phyloP scores from a whole-genome alignment of 1,140 invertebrate species.

The Drosophila lini region DNA sequence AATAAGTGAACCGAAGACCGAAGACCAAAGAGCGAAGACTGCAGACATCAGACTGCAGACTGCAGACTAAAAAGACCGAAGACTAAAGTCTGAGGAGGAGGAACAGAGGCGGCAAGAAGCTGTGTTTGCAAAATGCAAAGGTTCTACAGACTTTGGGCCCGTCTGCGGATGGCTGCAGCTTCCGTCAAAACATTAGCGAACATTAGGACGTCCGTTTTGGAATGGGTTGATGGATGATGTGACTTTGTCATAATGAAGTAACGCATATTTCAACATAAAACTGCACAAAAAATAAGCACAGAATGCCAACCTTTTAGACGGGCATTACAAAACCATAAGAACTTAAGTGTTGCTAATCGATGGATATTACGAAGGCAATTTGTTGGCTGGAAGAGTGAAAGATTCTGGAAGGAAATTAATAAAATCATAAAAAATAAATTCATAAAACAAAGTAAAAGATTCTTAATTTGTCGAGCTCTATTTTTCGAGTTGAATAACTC shows the following conservation, averaged over 20 bases:
- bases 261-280: conserved; percentile 15
- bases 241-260: conserved; percentile 30
- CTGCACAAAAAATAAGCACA: background rate
- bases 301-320: conserved; percentile 10
- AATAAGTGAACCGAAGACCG: conserved; percentile 67
- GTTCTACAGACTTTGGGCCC: conserved; percentile 18
- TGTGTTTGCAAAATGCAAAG: conserved; percentile 40
- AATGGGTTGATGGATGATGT: conserved; percentile 18
- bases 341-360: conserved; percentile 7
- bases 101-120: conserved; percentile 25
- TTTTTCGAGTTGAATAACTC: background rate
- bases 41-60: conserved; percentile 9
- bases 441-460: background rate
- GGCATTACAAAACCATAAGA: conserved; percentile 10
- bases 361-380: conserved; percentile 17
- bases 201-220: conserved; percentile 56
- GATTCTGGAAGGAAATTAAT: background rate
- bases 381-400: background rate
- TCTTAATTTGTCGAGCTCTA: background rate
- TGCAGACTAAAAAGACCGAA: conserved; percentile 22
- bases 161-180: conserved; percentile 37
- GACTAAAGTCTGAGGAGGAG: conserved; percentile 12
- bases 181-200: conserved; percentile 62
- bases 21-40: conserved; percentile 26
- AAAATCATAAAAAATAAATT: background rate